These are phyloP conservation scores for Augochlorella aurata DNA, from an alignment of 2,888 invertebrate genomes.

Conservation along the genomic window DNA sequence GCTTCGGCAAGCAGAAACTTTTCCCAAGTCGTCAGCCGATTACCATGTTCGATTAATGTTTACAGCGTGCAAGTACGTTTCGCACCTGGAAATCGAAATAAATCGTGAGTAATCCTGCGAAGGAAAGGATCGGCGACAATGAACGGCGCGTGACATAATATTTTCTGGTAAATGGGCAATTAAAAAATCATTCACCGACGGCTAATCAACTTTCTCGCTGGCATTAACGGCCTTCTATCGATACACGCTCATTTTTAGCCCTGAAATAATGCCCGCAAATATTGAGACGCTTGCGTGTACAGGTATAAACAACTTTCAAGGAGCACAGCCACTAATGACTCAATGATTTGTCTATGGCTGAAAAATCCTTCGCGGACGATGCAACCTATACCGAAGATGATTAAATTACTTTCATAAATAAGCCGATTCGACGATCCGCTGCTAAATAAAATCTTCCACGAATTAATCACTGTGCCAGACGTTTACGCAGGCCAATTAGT, in stretches of 20 bases:
- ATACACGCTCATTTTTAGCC: constrained; percentile 16
- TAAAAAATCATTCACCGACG: not conserved
- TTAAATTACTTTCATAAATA: constrained; percentile 38
- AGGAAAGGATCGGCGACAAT: not conserved
- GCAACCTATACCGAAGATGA: constrained; percentile 24
- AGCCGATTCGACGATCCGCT: not conserved
- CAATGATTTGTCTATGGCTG: constrained; percentile 43
- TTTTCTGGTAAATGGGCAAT: not conserved
- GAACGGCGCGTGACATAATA: constrained; percentile 2
- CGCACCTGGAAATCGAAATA: not conserved
- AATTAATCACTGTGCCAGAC: not conserved
- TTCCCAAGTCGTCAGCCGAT: too few species aligned
- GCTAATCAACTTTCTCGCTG: constrained; percentile 10
- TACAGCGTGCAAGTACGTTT: too few species aligned
- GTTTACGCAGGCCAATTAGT: not conserved
- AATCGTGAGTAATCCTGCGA: not conserved
- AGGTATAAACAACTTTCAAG: constrained; percentile 56
- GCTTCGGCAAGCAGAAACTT: too few species aligned
- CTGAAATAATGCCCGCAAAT: constrained; percentile 37
- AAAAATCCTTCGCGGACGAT: constrained; percentile 19
- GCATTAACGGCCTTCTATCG: constrained; percentile 1
- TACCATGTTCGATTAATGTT: too few species aligned
- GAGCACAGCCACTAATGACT: constrained; percentile 48
- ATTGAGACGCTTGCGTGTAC: constrained; percentile 30
- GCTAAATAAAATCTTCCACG: constrained; percentile 13